Evolutionary conservation across 2,888 invertebrate species (phyloP).

Genomic region (Leptogaster cylindrica): DNA sequence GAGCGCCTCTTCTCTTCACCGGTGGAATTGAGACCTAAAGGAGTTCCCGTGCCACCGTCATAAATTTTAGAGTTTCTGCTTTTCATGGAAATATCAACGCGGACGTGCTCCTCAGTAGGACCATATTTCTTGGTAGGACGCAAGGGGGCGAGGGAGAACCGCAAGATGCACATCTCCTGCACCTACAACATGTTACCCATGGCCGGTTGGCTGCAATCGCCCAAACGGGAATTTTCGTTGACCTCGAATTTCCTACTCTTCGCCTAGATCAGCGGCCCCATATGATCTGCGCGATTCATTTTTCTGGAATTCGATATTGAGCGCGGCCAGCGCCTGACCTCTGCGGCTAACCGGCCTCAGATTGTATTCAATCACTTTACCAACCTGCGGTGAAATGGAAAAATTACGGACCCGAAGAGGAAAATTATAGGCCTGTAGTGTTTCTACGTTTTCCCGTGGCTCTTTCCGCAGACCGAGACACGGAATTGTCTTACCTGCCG

Average conservation of each 20-base stretch:
- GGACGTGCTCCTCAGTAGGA: not conserved
- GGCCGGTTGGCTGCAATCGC: not conserved
- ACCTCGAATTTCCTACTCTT: conserved; percentile 8
- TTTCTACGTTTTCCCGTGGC: conserved; percentile 8
- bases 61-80: not conserved
- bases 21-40: not conserved
- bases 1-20: not conserved
- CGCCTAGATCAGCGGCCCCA: conserved; percentile 8
- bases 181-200: conserved; percentile 13
- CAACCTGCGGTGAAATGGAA: conserved; percentile 27
- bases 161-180: not conserved
- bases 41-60: conserved; percentile 10
- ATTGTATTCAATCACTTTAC: conserved; percentile 25
- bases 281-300: conserved; percentile 22
- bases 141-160: not conserved
- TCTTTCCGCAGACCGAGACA: not conserved
- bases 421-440: conserved; percentile 15
- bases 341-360: not conserved
- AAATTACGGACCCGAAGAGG: conserved; percentile 20
- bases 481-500: conserved; percentile 17
- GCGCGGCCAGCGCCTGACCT: not conserved
- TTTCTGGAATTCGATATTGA: conserved; percentile 28
- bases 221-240: conserved; percentile 24
- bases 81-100: not conserved
- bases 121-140: not conserved